Percentiles rank a stretch among this genome's conserved stretches.
Evolutionary conservation across 92 coral and sea anemone species (phyloP).

Genomic region (Porites rus): DNA sequence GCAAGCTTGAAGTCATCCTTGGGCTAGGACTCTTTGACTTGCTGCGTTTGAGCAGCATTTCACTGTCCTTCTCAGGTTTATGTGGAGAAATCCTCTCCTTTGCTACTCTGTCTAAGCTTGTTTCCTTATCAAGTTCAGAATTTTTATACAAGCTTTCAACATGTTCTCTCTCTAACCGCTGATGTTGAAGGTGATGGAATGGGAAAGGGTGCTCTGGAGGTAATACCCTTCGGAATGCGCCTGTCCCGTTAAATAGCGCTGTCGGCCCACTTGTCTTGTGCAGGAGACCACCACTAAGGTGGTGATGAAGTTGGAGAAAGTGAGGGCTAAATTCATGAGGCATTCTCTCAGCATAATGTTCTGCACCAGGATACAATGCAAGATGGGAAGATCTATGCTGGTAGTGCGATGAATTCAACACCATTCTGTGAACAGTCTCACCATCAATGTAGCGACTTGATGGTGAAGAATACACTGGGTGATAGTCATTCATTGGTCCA

Average conservation of each 20-base stretch:
- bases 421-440: slow-evolving; percentile 90
- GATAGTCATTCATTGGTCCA: slow-evolving; percentile 85
- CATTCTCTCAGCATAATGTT: slow-evolving; percentile 83
- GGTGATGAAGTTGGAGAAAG: slow-evolving; percentile 82
- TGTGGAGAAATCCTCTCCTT: slow-evolving; percentile 77
- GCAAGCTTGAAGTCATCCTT: slow-evolving; percentile 59
- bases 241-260: slow-evolving; percentile 83
- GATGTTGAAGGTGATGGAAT: slow-evolving; percentile 86
- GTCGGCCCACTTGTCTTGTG: slow-evolving; percentile 85
- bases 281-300: slow-evolving; percentile 77
- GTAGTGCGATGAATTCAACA: slow-evolving; percentile 80
- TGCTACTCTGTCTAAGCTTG: slow-evolving; percentile 56
- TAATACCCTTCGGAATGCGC: slow-evolving; percentile 86
- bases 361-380: slow-evolving; percentile 79
- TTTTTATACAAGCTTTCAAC: slow-evolving; percentile 76
- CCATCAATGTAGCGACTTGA: slow-evolving; percentile 84
- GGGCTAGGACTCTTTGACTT: slow-evolving; percentile 73
- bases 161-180: slow-evolving; percentile 82
- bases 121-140: slow-evolving; percentile 64
- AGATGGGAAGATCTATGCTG: slow-evolving; percentile 88
- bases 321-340: slow-evolving; percentile 87
- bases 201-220: slow-evolving; percentile 86
- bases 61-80: slow-evolving; percentile 64
- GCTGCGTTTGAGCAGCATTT: slow-evolving; percentile 45
- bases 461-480: slow-evolving; percentile 84